Conservation (phyloP, 2,113 vertebrate genomes). For the Dicrurus megarhynchus region DNA sequence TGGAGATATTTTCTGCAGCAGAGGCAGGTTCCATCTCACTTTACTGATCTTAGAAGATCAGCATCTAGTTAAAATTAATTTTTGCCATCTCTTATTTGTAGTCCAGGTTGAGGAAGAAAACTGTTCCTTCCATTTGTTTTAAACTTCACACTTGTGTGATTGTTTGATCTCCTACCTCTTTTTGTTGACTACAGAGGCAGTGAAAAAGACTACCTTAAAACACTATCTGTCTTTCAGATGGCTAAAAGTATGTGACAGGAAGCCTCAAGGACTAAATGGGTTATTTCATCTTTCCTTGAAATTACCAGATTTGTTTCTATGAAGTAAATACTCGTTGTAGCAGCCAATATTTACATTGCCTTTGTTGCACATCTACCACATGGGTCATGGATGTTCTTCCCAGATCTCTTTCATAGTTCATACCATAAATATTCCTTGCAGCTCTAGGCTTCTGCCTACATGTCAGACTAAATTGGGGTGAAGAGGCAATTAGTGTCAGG, state of each 20-base stretch:
- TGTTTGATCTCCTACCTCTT: neutral
- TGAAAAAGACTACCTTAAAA: neutral
- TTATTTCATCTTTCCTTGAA: neutral
- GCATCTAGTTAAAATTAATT: neutral
- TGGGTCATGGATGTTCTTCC: neutral
- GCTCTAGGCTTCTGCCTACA: neutral
- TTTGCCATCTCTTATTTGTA: neutral
- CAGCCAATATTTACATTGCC: neutral
- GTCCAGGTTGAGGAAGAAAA: neutral
- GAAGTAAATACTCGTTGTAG: neutral
- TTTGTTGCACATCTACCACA: neutral
- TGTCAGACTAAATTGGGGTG: conserved; percentile 15
- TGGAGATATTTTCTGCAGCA: neutral
- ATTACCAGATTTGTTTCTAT: neutral
- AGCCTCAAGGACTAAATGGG: neutral
- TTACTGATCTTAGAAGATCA: neutral
- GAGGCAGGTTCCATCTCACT: neutral
- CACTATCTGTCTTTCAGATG: neutral
- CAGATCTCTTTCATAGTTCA: neutral
- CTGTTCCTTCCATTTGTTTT: neutral
- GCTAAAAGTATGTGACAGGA: neutral
- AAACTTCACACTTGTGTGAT: neutral
- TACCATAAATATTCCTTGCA: neutral
- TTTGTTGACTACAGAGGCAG: neutral
- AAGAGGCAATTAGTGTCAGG: conserved; percentile 41